Evolutionary conservation across 2,113 vertebrate species (phyloP).

Genomic region (Stigmatopora nigra): DNA sequence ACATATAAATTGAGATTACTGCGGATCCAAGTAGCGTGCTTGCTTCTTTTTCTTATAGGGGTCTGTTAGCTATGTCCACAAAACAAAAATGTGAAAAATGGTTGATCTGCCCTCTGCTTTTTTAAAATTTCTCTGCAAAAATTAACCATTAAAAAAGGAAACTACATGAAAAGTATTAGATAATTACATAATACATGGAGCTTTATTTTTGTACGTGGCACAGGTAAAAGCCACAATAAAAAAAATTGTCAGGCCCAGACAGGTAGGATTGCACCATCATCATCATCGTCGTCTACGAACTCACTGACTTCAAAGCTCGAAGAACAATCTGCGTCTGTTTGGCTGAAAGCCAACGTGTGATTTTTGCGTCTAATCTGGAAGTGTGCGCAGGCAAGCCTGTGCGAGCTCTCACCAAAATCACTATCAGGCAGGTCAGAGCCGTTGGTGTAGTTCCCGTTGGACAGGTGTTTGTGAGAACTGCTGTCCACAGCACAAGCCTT

Average conservation of each 20-base stretch:
- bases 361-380: neutral
- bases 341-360: conserved; percentile 5
- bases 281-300: conserved; percentile 11
- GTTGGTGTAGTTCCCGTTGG: conserved; percentile 74
- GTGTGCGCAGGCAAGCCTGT: neutral
- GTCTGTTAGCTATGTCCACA: too few relatives aligned
- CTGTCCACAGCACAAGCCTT: conserved; percentile 87
- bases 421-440: conserved; percentile 83
- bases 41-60: too few relatives aligned
- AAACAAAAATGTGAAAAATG: too few relatives aligned
- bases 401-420: conserved; percentile 79
- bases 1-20: too few relatives aligned
- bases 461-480: conserved; percentile 66
- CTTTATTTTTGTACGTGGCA: too few relatives aligned
- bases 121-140: too few relatives aligned
- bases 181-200: too few relatives aligned
- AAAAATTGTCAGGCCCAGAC: conserved; percentile 14
- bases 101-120: too few relatives aligned
- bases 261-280: conserved; percentile 21
- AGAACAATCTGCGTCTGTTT: neutral
- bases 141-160: too few relatives aligned
- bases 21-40: too few relatives aligned
- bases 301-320: neutral
- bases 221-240: too few relatives aligned
- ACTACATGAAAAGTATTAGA: too few relatives aligned